Evolutionary conservation across 2,113 vertebrate genomes (phyloP).

Genomic region (Labrus mixtus): DNA sequence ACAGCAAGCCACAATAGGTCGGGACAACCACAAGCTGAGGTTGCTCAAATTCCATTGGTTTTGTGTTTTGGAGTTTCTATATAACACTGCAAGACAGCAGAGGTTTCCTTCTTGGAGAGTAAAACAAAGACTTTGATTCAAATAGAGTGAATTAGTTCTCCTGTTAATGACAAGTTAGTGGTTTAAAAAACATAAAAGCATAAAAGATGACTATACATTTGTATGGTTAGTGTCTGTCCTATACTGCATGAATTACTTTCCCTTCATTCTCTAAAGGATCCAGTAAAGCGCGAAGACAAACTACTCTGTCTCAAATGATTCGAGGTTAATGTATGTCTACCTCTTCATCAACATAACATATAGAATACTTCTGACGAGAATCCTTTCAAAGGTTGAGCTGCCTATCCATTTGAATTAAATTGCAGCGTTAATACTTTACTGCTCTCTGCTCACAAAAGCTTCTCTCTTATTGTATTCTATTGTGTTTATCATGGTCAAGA

Average conservation of each 20-base stretch:
- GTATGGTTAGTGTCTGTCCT: too few relatives aligned
- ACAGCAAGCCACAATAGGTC: constrained; percentile 16
- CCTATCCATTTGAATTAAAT: not conserved
- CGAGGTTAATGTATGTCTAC: not conserved
- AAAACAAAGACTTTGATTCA: too few relatives aligned
- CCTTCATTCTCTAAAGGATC: too few relatives aligned
- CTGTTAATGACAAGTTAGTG: too few relatives aligned
- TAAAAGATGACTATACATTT: too few relatives aligned
- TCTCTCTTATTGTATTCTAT: constrained; percentile 3
- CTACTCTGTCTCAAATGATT: not conserved
- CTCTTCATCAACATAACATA: not conserved
- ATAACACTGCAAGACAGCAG: too few relatives aligned
- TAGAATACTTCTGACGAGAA: not conserved
- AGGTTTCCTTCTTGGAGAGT: too few relatives aligned
- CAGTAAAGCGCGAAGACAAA: too few relatives aligned
- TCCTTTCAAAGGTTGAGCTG: not conserved
- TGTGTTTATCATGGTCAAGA: constrained; percentile 58
- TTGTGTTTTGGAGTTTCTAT: too few relatives aligned
- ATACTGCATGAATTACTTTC: too few relatives aligned
- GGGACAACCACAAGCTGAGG: constrained; percentile 44
- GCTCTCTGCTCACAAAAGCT: constrained; percentile 19
- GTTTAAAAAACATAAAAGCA: too few relatives aligned
- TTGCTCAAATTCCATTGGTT: constrained; percentile 1
- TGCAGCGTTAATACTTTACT: not conserved
- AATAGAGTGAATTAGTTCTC: too few relatives aligned